These are phyloP conservation scores for Ceuthmochares aereus DNA, from an alignment of 2,113 vertebrate genomes.

Conservation along the genomic window DNA sequence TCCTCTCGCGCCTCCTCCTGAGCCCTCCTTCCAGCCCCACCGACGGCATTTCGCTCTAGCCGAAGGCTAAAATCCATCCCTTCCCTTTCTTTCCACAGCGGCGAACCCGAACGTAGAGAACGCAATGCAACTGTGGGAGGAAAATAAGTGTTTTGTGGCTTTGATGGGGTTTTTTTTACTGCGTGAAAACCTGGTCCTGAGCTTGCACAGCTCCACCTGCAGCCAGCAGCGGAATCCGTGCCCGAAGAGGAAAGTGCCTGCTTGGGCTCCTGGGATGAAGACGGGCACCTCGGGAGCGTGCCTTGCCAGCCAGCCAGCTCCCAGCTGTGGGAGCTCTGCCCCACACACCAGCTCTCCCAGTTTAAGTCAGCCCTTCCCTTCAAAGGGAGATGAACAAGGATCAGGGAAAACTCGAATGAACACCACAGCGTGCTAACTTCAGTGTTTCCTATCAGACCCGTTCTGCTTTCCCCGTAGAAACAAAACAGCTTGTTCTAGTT, in stretches of 20 bases:
- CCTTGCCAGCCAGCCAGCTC: rapidly evolving
- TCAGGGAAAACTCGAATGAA: neutral
- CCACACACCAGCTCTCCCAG: rapidly evolving
- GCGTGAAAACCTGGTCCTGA: neutral
- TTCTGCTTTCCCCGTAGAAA: neutral
- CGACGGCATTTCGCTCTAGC: rapidly evolving
- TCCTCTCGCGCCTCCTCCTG: neutral
- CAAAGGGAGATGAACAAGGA: neutral
- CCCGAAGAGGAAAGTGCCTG: rapidly evolving
- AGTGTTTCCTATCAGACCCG: rapidly evolving
- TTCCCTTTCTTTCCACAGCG: neutral
- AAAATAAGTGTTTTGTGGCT: neutral
- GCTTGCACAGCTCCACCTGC: conserved; percentile 37
- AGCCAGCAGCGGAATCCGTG: neutral
- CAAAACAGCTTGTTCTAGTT: neutral
- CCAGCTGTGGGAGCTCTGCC: neutral
- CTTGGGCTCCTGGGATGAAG: neutral
- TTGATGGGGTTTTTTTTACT: neutral
- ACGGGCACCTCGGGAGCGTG: rapidly evolving
- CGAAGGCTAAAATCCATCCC: no score
- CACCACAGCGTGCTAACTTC: rapidly evolving
- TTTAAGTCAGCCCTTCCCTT: neutral
- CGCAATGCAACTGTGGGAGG: neutral
- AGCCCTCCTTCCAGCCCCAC: neutral
- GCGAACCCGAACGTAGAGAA: neutral